Evolutionary conservation across 2,888 invertebrate species (phyloP).

Genomic region (Tetrapedia diversipes): DNA sequence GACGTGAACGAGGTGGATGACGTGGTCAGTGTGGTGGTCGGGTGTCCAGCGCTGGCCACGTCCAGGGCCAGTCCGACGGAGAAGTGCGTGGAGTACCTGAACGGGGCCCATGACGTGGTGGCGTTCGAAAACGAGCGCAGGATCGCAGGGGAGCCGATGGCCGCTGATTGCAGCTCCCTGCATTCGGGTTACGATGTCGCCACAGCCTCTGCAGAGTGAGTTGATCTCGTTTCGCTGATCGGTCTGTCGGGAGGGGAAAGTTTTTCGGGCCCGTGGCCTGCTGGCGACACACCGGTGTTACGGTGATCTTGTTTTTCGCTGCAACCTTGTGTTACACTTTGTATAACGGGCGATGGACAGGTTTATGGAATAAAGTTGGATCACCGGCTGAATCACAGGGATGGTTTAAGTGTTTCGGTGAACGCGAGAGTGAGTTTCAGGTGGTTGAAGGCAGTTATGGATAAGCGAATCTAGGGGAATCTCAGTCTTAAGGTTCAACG

Average conservation of each 20-base stretch:
- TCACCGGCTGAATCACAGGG: too few relatives aligned
- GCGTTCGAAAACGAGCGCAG: constrained; percentile 60
- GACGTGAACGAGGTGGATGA: constrained; percentile 59
- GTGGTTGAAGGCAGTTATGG: too few relatives aligned
- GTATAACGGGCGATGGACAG: too few relatives aligned
- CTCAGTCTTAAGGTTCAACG: too few relatives aligned
- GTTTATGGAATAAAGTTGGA: too few relatives aligned
- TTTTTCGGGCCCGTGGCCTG: constrained; percentile 6
- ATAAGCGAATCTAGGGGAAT: too few relatives aligned
- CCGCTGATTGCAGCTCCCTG: constrained; percentile 60
- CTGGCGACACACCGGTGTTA: background rate
- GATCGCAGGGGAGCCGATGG: constrained; percentile 50
- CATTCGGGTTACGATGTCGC: constrained; percentile 68
- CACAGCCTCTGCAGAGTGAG: constrained; percentile 64
- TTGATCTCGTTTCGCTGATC: constrained; percentile 44
- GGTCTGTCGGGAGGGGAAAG: constrained; percentile 36
- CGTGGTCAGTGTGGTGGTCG: constrained; percentile 58
- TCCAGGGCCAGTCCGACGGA: constrained; percentile 79
- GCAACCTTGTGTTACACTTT: too few relatives aligned
- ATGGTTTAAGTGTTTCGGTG: too few relatives aligned
- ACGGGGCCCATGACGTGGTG: constrained; percentile 59
- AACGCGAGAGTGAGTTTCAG: too few relatives aligned
- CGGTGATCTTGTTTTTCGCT: constrained; percentile 8
- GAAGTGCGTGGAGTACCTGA: constrained; percentile 80
- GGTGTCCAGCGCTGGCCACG: constrained; percentile 74